Percentiles rank a stretch among this genome's conserved stretches.
These are phyloP conservation scores for Sapayoa aenigma DNA, from an alignment of 2,113 vertebrate genomes.

Conservation along the genomic window DNA sequence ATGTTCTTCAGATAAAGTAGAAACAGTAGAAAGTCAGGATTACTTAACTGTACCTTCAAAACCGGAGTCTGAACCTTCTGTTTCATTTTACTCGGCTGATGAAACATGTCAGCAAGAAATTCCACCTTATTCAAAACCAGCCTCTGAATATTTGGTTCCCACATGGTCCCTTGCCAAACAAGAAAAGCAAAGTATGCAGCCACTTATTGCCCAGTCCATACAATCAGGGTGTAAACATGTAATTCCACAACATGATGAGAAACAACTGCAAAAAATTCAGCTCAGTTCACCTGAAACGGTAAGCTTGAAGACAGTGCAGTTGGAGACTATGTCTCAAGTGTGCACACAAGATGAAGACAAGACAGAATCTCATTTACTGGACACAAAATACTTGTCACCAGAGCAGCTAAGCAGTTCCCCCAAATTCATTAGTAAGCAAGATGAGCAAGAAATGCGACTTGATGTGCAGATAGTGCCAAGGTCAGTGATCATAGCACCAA, in stretches of 20 bases:
- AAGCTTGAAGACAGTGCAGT: background rate
- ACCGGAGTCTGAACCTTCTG: background rate
- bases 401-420: background rate
- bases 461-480: background rate
- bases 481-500: background rate
- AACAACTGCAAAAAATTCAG: background rate
- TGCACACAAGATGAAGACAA: background rate
- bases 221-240: background rate
- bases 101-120: background rate
- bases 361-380: background rate
- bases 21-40: background rate
- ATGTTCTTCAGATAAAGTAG: background rate
- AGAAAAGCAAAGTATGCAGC: background rate
- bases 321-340: background rate
- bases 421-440: background rate
- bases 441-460: background rate
- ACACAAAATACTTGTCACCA: background rate
- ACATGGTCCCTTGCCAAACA: background rate
- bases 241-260: background rate
- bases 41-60: slow-evolving; percentile 20
- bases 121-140: background rate
- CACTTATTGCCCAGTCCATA: background rate
- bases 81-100: background rate
- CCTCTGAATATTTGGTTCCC: background rate
- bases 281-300: background rate